Percentiles rank a stretch among this genome's conserved stretches.
Conservation (phyloP, 2,797 vertebrate species). For the Scolopax bukidnonensis region DNA sequence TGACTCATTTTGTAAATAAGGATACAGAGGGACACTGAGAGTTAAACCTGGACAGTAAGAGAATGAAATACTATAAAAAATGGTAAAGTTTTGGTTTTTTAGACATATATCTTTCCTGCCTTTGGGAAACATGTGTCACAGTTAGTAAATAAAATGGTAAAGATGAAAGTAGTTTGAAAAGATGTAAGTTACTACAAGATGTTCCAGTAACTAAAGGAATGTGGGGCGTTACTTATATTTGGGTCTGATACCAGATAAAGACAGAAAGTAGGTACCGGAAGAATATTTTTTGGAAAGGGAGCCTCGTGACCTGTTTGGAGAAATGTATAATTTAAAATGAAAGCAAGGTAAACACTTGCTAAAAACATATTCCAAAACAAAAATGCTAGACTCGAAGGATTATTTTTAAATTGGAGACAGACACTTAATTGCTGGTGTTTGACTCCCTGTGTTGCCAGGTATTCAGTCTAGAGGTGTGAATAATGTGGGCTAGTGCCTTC, state of each 20-base stretch:
- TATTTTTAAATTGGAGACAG: constrained; percentile 62
- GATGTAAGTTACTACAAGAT: constrained; percentile 2
- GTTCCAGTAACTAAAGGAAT: neutral
- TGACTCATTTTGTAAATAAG: neutral
- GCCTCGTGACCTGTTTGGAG: neutral
- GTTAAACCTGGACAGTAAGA: neutral
- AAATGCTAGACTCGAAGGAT: constrained; percentile 40
- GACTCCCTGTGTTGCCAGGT: constrained; percentile 31
- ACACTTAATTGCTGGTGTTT: constrained; percentile 62
- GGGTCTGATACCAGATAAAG: constrained; percentile 13
- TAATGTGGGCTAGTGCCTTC: constrained; percentile 16
- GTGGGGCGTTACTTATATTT: neutral
- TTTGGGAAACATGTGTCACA: neutral
- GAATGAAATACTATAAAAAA: neutral
- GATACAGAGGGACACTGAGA: neutral
- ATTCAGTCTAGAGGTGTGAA: constrained; percentile 38
- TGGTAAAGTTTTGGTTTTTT: neutral
- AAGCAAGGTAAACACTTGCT: constrained; percentile 21
- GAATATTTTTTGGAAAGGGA: neutral
- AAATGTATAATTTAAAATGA: constrained; percentile 37
- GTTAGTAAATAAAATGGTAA: neutral
- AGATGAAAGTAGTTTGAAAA: neutral
- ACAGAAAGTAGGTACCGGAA: neutral
- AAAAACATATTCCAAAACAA: constrained; percentile 44
- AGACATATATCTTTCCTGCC: neutral